These are phyloP conservation scores for Camponotus fellah DNA, from an alignment of 2,888 invertebrate genomes.

Conservation along the genomic window DNA sequence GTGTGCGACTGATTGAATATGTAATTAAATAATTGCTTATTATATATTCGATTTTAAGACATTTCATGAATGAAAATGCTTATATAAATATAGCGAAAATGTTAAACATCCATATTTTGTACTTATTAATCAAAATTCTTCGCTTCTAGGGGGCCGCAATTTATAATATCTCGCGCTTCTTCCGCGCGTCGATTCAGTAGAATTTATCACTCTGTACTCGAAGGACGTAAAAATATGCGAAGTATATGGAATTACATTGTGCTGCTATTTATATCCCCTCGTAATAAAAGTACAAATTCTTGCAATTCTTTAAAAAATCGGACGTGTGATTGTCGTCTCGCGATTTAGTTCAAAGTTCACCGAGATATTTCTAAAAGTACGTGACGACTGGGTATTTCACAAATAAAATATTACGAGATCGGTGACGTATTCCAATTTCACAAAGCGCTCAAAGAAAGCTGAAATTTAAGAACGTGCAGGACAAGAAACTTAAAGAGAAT, in stretches of 20 bases:
- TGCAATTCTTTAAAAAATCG: background rate
- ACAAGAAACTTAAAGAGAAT: background rate
- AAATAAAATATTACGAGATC: conserved; percentile 12
- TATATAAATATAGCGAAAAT: background rate
- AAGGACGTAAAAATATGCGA: background rate
- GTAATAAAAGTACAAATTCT: background rate
- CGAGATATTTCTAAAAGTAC: background rate
- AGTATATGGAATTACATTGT: background rate
- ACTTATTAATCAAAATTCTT: background rate
- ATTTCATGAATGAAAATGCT: background rate
- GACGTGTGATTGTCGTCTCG: background rate
- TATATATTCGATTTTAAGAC: background rate
- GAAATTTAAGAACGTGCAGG: conserved; percentile 7
- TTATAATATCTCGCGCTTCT: background rate
- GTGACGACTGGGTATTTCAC: background rate
- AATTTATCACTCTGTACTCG: background rate
- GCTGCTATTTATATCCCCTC: background rate
- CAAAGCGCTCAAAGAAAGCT: background rate
- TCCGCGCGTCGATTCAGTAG: background rate
- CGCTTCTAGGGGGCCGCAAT: background rate
- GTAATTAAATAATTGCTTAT: background rate
- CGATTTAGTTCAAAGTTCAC: conserved; percentile 6
- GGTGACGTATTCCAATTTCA: background rate
- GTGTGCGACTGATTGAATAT: background rate
- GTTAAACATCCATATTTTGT: background rate